Conservation (phyloP, 1,140 invertebrate species). For the Drosophila serrata region DNA sequence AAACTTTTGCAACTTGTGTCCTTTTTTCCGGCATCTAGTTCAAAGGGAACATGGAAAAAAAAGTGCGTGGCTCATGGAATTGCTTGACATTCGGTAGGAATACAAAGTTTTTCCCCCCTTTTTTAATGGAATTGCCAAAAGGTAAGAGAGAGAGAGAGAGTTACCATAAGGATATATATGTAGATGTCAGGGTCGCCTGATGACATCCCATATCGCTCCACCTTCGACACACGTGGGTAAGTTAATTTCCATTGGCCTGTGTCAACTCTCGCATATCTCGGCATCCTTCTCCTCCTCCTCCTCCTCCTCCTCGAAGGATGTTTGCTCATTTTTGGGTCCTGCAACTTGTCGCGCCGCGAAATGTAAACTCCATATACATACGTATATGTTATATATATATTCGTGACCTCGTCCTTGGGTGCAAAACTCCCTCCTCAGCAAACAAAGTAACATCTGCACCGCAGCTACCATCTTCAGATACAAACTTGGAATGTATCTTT, state of each 20-base stretch:
- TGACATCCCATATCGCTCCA: not conserved
- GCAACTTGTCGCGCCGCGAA: slow-evolving; percentile 33
- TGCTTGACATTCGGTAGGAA: slow-evolving; percentile 30
- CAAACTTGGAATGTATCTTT: not conserved
- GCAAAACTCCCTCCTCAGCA: not conserved
- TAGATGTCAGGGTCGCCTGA: not conserved
- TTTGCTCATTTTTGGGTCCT: slow-evolving; percentile 35
- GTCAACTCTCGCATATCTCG: slow-evolving; percentile 24
- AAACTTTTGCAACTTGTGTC: slow-evolving; percentile 14
- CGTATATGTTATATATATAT: not conserved
- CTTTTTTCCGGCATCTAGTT: slow-evolving; percentile 21
- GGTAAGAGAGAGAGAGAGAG: not conserved
- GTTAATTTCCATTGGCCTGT: slow-evolving; percentile 39
- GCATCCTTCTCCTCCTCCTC: slow-evolving; percentile 1
- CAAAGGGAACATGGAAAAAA: slow-evolving; percentile 15
- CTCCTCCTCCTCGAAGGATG: not conserved
- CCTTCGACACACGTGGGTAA: slow-evolving; percentile 7
- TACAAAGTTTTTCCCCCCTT: slow-evolving; percentile 39
- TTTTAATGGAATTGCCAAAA: slow-evolving; percentile 32
- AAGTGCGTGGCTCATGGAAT: slow-evolving; percentile 21
- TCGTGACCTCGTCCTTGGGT: not conserved
- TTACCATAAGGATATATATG: not conserved
- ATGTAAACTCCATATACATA: slow-evolving; percentile 22
- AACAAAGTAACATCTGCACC: not conserved
- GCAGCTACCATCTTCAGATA: not conserved